These are phyloP conservation scores for Gambelia wislizenii DNA, from an alignment of 2,797 vertebrate species.

Conservation along the genomic window DNA sequence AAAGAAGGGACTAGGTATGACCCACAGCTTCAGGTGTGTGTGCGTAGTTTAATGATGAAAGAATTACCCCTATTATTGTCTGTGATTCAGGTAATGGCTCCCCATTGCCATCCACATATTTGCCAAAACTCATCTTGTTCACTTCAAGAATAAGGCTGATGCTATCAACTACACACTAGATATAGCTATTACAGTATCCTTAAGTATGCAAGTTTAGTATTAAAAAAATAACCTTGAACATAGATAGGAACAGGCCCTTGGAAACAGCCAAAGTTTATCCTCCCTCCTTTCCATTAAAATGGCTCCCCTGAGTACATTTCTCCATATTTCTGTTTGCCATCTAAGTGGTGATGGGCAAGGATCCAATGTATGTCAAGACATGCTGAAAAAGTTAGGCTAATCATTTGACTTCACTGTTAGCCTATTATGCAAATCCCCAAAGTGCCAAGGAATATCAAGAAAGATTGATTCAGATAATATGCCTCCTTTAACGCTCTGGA, in stretches of 20 bases:
- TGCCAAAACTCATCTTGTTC: not conserved
- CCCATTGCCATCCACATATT: not conserved
- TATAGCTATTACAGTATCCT: not conserved
- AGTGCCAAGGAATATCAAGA: constrained; percentile 55
- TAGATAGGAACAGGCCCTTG: not conserved
- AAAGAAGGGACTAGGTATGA: not conserved
- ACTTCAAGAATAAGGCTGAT: not conserved
- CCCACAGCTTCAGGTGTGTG: not conserved
- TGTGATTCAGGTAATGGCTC: not conserved
- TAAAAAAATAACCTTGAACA: not conserved
- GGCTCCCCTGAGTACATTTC: constrained; percentile 6
- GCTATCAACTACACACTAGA: not conserved
- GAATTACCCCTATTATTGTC: not conserved
- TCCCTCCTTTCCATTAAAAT: not conserved
- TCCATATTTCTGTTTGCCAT: constrained; percentile 50
- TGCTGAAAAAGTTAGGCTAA: constrained; percentile 75
- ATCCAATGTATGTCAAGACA: constrained; percentile 66
- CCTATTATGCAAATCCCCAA: constrained; percentile 70
- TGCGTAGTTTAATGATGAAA: not conserved
- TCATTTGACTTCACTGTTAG: constrained; percentile 67
- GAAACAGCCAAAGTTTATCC: not conserved
- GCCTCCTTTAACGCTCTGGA: constrained; percentile 53
- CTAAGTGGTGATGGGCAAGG: constrained; percentile 43
- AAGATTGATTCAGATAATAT: constrained; percentile 60
- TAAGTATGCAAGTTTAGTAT: not conserved